Evolutionary conservation across 2,888 invertebrate species (phyloP).

Genomic region (Spodoptera picta): DNA sequence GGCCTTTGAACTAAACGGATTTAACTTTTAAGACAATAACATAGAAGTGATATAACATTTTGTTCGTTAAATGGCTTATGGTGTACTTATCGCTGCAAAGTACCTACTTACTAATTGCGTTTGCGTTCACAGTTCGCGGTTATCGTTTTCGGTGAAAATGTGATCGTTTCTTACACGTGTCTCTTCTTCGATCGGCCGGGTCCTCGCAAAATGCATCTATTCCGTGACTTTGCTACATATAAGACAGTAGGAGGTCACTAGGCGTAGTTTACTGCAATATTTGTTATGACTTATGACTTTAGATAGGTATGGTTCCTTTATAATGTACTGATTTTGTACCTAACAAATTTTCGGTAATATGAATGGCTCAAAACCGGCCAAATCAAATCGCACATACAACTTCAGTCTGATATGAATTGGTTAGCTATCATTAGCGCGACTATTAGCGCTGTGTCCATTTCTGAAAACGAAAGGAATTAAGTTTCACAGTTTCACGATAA

Average conservation of each 20-base stretch:
- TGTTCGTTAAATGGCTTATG: constrained; percentile 39
- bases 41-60: constrained; percentile 31
- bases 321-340: no score
- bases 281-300: constrained; percentile 24
- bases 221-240: constrained; percentile 57
- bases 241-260: constrained; percentile 23
- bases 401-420: no score
- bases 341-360: no score
- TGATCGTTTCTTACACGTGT: constrained; percentile 55
- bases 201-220: constrained; percentile 53
- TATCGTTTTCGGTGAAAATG: constrained; percentile 43
- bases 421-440: no score
- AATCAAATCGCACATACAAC: no score
- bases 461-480: no score
- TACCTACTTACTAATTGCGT: constrained; percentile 49
- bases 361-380: no score
- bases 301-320: constrained; percentile 2
- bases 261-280: constrained; percentile 32
- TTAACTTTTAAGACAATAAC: constrained; percentile 36
- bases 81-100: constrained; percentile 39
- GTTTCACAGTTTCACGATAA: no score
- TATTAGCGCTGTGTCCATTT: no score
- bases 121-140: constrained; percentile 35
- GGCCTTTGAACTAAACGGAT: constrained; percentile 27
- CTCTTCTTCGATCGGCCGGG: constrained; percentile 44